Base-by-base conservation (phyloP, 2,797 vertebrate genomes). In the Lophotriccus pileatus region DNA sequence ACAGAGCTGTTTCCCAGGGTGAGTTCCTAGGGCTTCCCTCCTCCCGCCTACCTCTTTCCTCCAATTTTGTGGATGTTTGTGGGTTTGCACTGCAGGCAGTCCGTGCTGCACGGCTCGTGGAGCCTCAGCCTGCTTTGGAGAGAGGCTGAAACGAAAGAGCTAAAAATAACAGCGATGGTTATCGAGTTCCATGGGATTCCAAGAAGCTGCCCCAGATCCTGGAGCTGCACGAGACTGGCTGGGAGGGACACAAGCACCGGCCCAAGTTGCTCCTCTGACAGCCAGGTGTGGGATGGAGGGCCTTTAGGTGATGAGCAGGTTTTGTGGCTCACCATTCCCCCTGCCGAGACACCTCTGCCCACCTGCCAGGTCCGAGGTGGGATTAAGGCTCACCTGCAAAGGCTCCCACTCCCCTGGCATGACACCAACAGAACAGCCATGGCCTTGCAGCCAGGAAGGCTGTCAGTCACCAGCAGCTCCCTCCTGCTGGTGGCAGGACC, bases 51-150 rank as follows among this genome's bases (percentile, higher is more conserved):
- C 87, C 84, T 84, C 83, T 81, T 91, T 86, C 79, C 82, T 91
- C 69, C 87, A 91, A 53, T 96, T 95, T 79, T 84, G 78, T 89
- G 81, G 70, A 23, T 94, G 34, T 89, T 84, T 89, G 70, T 93
- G 90, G 56, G 53, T 85, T 87, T 82, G 37, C 60, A 36, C 56
- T 90, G 5, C 47, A 30, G 60, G 86, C 43, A 0, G n/a, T 60
- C 52, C 2, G 12, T 67, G 74, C 81, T 24, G 30, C 34, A 17
- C 1, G 1, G 64, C 60, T 91, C 36, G 8, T 43, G 37, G 46
- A 77, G 68, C 75, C 50, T 53, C 70, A 17, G 24, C 64, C 73
- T 46, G 66, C 88, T 76, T 34, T 55, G 55, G 58, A 90, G 64
- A 72, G 55, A 4, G 37, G 14, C 80, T 84, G 77, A 27, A 94